Conservation (phyloP, 2,888 invertebrate species). For the Augochlorella aurata region DNA sequence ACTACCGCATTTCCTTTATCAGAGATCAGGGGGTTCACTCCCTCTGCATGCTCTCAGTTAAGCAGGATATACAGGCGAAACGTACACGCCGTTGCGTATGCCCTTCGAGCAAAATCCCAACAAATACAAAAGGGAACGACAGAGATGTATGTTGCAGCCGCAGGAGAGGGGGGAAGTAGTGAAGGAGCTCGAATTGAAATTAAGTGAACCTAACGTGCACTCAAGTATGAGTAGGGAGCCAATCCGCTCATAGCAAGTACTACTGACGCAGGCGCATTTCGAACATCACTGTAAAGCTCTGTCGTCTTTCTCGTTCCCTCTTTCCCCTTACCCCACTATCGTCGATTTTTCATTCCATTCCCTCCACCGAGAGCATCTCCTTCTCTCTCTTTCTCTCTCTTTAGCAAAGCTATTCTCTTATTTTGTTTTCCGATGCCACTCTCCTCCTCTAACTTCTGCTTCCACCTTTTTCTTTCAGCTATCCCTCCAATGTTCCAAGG, state of each 20-base stretch:
- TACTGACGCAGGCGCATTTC: constrained; percentile 67
- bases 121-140: constrained; percentile 65
- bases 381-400: constrained; percentile 29
- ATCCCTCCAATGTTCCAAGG: constrained; percentile 29
- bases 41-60: constrained; percentile 31
- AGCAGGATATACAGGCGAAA: constrained; percentile 16
- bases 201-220: constrained; percentile 73
- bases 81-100: constrained; percentile 13
- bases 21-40: constrained; percentile 50
- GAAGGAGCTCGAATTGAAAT: constrained; percentile 73
- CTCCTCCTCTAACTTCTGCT: constrained; percentile 21
- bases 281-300: constrained; percentile 55
- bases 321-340: background rate
- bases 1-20: constrained; percentile 39
- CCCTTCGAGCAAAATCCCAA: constrained; percentile 57
- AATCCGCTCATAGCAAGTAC: constrained; percentile 63
- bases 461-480: constrained; percentile 6
- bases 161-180: constrained; percentile 49
- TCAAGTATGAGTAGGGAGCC: constrained; percentile 70
- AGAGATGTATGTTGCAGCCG: constrained; percentile 28
- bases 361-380: constrained; percentile 13
- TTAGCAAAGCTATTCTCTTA: constrained; percentile 19
- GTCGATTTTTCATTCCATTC: constrained; percentile 20
- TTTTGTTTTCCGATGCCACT: constrained; percentile 18
- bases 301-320: constrained; percentile 31